Base-by-base conservation (phyloP, 2,113 vertebrate genomes). In the Dicerorhinus sumatrensis region DNA sequence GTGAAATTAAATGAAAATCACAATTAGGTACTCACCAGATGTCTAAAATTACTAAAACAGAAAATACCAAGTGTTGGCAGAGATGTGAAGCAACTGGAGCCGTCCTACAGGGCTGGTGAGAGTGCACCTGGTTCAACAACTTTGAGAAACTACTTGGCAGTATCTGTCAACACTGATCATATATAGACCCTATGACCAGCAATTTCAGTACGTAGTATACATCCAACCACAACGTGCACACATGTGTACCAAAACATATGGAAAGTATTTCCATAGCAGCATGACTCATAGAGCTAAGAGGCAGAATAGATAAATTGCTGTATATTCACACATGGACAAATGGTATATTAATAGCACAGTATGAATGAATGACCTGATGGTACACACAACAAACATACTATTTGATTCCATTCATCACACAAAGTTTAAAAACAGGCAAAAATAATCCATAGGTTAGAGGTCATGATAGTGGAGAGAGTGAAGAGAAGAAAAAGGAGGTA, bases 381-480 rank as follows among this genome's bases (percentile, higher is more conserved):
- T 20, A 60, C 7, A 58, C 27, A 70, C 31, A 56, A 23, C 33
- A 94, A 54, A 81, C 29, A 31, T 11, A 54, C 65, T 69, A 63
- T 79, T 39, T 75, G 3, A 62, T 80, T 54, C 51, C 51, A 54
- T 54, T 84, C 14, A 85, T 72, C 65, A 73, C 23, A 72, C 5
- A 48, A 80, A 91, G 18, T 89, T 65, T 76, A 79, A 56, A 97
- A 94, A 79, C 14, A 83, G 60, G 21, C 31, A 80, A 89, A 89
- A 77, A 31, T 42, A 88, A 69, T 46, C 36, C 31, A 58, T 20
- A 81, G 39, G 46, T 18, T 65, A 21, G 7, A 77, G 8, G 27
- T 75, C 39, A 81, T 11, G 7, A 27, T 25, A 70, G 12, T 23
- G 3, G 21, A 76, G 75, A 87, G 48, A 39, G 65, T 5, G 2